Percentiles rank a stretch among this genome's conserved stretches.
phyloP scores from a whole-genome alignment of 2,888 invertebrate species.

The Hemistola chrysoprasaria region DNA sequence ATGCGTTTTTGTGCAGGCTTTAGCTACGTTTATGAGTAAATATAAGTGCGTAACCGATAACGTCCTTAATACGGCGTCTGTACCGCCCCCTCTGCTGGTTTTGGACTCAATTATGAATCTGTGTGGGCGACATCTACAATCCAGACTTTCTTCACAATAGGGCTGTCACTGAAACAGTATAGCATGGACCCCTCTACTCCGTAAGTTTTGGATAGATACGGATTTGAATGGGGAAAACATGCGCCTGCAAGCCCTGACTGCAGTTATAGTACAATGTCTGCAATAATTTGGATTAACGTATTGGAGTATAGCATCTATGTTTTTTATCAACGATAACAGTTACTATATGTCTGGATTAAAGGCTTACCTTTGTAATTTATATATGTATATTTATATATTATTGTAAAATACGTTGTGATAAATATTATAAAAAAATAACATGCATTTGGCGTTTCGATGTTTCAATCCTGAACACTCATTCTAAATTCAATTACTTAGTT shows the following conservation, averaged over 20 bases:
- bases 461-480: background rate
- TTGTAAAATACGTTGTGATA: too few species aligned
- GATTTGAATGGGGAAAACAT: conserved; percentile 8
- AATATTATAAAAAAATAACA: too few species aligned
- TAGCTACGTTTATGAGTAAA: conserved; percentile 69
- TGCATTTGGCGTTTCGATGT: too few species aligned
- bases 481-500: conserved; percentile 5
- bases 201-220: conserved; percentile 21
- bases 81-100: conserved; percentile 31
- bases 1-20: conserved; percentile 80
- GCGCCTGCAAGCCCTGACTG: background rate
- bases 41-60: conserved; percentile 77
- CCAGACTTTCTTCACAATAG: conserved; percentile 39
- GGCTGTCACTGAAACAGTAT: conserved; percentile 29
- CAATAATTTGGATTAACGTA: too few species aligned
- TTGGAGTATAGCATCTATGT: too few species aligned
- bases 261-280: too few species aligned
- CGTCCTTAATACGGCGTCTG: conserved; percentile 43
- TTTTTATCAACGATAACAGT: too few species aligned
- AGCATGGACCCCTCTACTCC: conserved; percentile 16
- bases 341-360: too few species aligned
- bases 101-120: conserved; percentile 47
- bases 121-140: conserved; percentile 37
- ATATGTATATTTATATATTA: too few species aligned
- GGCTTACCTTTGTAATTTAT: too few species aligned